Evolutionary conservation across 2,113 vertebrate genomes (phyloP).

Genomic region (Hippopotamus amphibius): DNA sequence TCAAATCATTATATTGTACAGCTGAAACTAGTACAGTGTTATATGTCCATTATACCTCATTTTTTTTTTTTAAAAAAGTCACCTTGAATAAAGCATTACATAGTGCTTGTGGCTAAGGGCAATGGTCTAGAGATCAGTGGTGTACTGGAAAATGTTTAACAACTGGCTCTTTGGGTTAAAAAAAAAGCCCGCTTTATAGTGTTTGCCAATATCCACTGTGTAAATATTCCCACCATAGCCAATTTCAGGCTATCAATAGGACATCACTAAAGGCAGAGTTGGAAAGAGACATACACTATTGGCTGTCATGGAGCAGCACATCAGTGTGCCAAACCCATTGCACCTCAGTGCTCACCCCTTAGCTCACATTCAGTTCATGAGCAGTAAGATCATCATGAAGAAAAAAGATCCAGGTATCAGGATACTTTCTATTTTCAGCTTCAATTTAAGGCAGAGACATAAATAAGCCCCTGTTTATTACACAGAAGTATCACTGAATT

Average conservation of each 20-base stretch:
- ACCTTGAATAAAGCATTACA: not conserved
- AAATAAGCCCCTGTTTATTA: not conserved
- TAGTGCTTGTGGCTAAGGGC: not conserved
- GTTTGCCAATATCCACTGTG: not conserved
- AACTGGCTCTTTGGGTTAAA: not conserved
- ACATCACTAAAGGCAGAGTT: not conserved
- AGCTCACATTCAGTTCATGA: not conserved
- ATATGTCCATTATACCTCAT: not conserved
- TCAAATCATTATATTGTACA: not conserved
- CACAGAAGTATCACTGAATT: not conserved
- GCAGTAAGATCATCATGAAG: not conserved
- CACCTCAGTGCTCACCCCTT: not conserved
- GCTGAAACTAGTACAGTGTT: not conserved
- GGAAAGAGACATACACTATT: not conserved
- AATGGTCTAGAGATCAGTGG: not conserved
- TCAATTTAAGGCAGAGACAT: slow-evolving; percentile 4
- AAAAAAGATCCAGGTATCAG: not conserved
- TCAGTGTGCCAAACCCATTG: not conserved
- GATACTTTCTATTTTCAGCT: slow-evolving; percentile 36
- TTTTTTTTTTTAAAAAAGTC: not conserved
- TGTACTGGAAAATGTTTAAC: not conserved
- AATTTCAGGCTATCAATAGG: slow-evolving; percentile 4
- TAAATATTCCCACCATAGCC: not conserved
- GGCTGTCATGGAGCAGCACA: not conserved
- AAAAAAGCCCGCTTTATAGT: not conserved